Conservation (phyloP, 2,888 invertebrate genomes). For the Mongoloraphidia duomilia region DNA sequence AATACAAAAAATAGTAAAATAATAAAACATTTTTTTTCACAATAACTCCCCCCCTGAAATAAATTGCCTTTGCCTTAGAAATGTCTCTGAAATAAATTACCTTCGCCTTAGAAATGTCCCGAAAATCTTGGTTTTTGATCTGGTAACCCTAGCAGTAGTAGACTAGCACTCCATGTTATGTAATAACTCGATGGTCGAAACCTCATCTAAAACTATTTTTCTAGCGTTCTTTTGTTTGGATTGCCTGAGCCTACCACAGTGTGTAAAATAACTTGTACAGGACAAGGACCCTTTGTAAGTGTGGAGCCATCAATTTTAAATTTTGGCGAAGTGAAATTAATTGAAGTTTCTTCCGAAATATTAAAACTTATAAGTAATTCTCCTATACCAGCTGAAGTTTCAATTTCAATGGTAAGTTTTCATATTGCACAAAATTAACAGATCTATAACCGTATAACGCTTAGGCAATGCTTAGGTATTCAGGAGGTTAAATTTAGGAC, state of each 20-base stretch:
- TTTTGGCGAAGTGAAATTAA: slow-evolving; percentile 46
- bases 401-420: slow-evolving; percentile 33
- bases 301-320: slow-evolving; percentile 41
- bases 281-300: slow-evolving; percentile 53
- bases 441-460: too few relatives aligned
- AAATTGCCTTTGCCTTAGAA: too few relatives aligned
- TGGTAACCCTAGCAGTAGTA: not conserved
- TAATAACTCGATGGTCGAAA: not conserved
- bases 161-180: not conserved
- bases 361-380: slow-evolving; percentile 52
- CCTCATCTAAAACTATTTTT: not conserved
- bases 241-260: slow-evolving; percentile 15
- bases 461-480: too few relatives aligned
- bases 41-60: too few relatives aligned
- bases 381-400: slow-evolving; percentile 46
- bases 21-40: too few relatives aligned
- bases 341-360: slow-evolving; percentile 33
- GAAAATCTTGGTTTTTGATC: too few relatives aligned
- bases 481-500: too few relatives aligned
- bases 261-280: slow-evolving; percentile 37
- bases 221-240: not conserved
- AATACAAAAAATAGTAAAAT: too few relatives aligned
- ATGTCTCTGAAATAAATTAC: too few relatives aligned
- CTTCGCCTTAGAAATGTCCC: too few relatives aligned
- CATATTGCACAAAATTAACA: not conserved